Conservation (phyloP, 2,113 vertebrate genomes). For the Pedionomus torquatus region DNA sequence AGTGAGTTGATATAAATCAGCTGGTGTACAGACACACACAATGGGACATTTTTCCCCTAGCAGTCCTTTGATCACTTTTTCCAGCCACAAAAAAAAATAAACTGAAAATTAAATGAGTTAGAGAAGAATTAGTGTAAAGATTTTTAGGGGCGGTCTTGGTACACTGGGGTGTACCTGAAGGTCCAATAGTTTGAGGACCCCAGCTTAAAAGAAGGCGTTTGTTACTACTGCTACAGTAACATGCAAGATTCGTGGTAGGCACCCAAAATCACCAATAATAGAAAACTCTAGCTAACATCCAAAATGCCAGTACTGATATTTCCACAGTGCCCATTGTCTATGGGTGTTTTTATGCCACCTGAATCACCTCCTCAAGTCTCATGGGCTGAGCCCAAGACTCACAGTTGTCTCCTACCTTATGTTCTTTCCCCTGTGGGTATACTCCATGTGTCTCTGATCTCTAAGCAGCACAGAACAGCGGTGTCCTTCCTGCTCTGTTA, state of each 20-base stretch:
- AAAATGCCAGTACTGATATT: background rate
- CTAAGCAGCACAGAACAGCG: background rate
- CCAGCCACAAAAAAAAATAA: background rate
- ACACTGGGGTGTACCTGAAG: background rate
- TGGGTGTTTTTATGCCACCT: background rate
- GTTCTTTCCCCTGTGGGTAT: background rate
- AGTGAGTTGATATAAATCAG: background rate
- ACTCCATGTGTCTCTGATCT: background rate
- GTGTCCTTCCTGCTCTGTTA: background rate
- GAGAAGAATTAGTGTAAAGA: background rate
- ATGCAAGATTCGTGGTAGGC: background rate
- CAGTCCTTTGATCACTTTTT: background rate
- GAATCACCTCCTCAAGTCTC: background rate
- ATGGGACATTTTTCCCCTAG: background rate
- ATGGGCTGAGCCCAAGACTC: fast-evolving
- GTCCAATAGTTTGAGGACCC: background rate
- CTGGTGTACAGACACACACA: background rate
- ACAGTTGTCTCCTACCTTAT: background rate
- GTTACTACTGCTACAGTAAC: background rate
- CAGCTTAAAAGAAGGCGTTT: background rate
- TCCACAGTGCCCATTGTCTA: background rate
- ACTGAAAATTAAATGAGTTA: background rate
- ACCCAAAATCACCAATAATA: background rate
- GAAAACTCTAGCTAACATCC: background rate
- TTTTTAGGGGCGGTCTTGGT: background rate